Base-by-base conservation (phyloP, 2,113 vertebrate genomes). In the Etia nguti region DNA sequence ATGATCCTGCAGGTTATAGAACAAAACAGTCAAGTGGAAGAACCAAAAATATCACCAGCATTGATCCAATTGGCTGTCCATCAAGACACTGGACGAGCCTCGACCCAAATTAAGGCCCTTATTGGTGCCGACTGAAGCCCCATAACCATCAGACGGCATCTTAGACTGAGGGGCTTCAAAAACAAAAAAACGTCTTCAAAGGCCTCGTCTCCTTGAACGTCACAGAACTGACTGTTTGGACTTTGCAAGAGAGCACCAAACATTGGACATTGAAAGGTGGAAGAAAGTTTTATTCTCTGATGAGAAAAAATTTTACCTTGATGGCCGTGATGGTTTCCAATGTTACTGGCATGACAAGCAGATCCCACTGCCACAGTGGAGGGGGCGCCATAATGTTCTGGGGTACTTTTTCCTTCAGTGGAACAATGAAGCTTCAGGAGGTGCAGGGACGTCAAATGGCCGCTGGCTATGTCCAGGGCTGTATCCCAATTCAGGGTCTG, bases 221-320 rank as follows among this genome's bases (percentile, higher is more conserved):
- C 55, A 56, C 55, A 56, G 55, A 56, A 56, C 55, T 56, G 55
- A 26, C 55, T 2, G 1, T 26, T 56, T 13, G 55, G 55, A 26
- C 54, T 56, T 56, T 56, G 22, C 22, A 26, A 56, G 54, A 56
- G 4, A 56, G 55, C 22, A 26, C 0, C 0, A 56, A 56, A 56
- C 55, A 56, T 0, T 2, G 22, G 54, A 13, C 55, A 56, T 15
- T 56, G 22, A 56, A 56, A 56, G 55, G 55, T 26, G 55, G 12
- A 56, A 26, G 6, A 56, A 26, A 56, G 12, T 26, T 26, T 56
- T 26, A 56, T 26, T 56, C 22, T 56, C 55, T 3, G 55, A 56
- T 56, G 22, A 56, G 55, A 56, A 56, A 56, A 15, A 26, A 56
- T 15, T 22, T 56, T 26, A 56, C 55, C 6, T 56, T 56, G 55